Evolutionary conservation across 2,113 vertebrate species (phyloP).

Genomic region (Chaetura pelagica): DNA sequence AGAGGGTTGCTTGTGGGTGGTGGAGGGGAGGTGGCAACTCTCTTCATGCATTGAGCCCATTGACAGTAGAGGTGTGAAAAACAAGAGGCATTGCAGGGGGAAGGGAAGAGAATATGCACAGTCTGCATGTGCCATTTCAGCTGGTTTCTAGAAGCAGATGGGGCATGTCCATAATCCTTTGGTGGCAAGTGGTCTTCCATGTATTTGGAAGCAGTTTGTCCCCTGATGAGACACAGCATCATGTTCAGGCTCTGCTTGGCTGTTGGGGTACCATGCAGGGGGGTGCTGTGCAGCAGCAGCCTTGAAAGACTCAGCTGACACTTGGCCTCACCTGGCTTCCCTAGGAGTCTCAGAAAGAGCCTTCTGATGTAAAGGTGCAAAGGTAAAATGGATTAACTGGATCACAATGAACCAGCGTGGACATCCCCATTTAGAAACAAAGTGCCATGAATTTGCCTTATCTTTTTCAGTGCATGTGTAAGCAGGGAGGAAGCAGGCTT

Average conservation of each 20-base stretch:
- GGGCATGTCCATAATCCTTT: accelerated
- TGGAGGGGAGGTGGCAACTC: background rate
- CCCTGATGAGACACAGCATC: too few species aligned
- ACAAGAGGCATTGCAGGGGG: background rate
- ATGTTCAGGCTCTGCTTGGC: background rate
- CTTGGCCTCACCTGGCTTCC: background rate
- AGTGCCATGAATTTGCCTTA: background rate
- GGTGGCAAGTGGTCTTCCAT: accelerated
- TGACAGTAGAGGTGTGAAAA: background rate
- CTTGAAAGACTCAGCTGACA: too few species aligned
- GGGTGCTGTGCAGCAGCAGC: background rate
- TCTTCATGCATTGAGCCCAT: background rate
- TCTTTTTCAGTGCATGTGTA: background rate
- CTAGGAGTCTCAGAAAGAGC: background rate
- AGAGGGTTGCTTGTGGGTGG: background rate
- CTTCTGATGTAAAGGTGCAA: background rate
- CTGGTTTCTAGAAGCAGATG: background rate
- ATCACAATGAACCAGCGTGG: background rate
- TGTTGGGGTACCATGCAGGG: background rate
- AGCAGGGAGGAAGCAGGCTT: background rate
- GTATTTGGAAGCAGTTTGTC: background rate
- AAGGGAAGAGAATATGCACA: background rate
- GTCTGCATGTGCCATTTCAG: background rate
- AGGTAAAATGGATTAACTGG: background rate
- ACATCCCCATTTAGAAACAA: background rate